Percentiles rank a stretch among this genome's conserved stretches.
Conservation (phyloP, 2,888 invertebrate genomes). For the Tenthredo amoena region DNA sequence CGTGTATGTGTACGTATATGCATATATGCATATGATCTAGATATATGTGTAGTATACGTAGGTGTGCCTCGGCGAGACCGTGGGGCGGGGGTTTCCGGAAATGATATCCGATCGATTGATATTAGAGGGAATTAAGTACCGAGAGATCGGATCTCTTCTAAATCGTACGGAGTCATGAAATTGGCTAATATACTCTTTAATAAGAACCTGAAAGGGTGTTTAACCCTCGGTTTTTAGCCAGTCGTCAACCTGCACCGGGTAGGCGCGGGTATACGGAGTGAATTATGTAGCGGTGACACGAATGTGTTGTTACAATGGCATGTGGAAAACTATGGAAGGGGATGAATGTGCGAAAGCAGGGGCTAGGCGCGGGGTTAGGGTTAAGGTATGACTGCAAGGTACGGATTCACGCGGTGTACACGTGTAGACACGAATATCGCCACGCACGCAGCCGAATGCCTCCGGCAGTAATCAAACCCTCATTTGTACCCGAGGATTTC, state of each 20-base stretch:
- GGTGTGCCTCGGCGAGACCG: background rate
- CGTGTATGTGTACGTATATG: background rate
- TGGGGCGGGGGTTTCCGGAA: too few relatives aligned
- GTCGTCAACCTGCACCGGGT: background rate
- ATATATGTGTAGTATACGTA: too few relatives aligned
- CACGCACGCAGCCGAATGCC: background rate
- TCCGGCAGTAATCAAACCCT: conserved; percentile 44
- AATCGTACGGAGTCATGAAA: background rate
- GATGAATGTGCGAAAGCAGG: background rate
- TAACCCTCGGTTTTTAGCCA: background rate
- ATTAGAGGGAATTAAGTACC: background rate
- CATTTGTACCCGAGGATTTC: conserved; percentile 42
- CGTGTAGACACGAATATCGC: background rate
- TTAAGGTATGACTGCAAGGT: background rate
- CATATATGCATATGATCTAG: background rate
- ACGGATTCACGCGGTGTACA: background rate
- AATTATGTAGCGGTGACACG: conserved; percentile 44
- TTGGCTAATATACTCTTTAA: background rate
- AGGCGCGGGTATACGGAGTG: background rate
- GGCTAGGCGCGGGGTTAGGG: background rate
- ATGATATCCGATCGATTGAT: background rate
- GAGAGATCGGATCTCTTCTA: background rate
- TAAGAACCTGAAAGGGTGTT: background rate
- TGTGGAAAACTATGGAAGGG: background rate
- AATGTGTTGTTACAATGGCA: conserved; percentile 41